A percentile compares a stretch with the other conserved stretches of the same genome.
Evolutionary conservation across 2,113 vertebrate genomes (phyloP).

Genomic region (Guaruba guarouba): DNA sequence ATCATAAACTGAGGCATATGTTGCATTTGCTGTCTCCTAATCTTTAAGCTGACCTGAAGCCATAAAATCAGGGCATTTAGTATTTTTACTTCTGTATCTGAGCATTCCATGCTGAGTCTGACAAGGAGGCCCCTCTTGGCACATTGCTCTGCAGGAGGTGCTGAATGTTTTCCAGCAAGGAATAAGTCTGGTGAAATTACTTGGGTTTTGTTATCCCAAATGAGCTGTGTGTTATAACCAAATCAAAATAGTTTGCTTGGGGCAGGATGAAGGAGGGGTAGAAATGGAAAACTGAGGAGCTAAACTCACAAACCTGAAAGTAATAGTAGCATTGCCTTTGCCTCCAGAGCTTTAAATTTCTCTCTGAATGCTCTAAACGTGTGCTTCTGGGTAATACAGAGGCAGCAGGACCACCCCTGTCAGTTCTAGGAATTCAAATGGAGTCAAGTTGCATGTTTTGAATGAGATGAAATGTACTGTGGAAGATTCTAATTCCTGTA

Average conservation of each 20-base stretch:
- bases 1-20: background rate
- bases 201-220: background rate
- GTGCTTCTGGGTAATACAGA: background rate
- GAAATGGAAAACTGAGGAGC: background rate
- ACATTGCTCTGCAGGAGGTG: background rate
- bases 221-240: accelerated
- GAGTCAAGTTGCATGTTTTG: background rate
- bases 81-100: background rate
- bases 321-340: background rate
- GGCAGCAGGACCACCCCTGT: background rate
- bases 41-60: background rate
- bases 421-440: background rate
- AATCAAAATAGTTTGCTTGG: background rate
- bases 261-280: background rate
- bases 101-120: background rate
- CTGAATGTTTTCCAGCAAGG: background rate
- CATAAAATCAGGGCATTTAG: background rate
- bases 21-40: background rate
- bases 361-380: background rate
- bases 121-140: background rate
- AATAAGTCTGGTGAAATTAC: background rate
- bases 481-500: background rate
- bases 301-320: background rate
- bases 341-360: background rate
- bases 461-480: background rate